These are phyloP conservation scores for Paramormyrops kingsleyae DNA, from an alignment of 2,113 vertebrate genomes.

Conservation along the genomic window DNA sequence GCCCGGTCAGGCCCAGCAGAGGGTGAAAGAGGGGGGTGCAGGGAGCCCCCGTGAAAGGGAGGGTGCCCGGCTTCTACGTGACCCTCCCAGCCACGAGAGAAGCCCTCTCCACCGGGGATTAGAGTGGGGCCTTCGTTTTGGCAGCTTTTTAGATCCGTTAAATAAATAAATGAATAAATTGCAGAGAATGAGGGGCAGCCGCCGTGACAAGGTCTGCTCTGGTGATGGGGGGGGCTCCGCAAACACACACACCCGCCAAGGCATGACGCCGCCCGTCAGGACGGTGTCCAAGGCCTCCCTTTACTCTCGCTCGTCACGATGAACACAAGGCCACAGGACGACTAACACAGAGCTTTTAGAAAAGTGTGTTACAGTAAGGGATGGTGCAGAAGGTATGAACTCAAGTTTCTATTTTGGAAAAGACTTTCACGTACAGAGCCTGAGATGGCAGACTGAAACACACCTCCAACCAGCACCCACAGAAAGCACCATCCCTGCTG, in stretches of 20 bases:
- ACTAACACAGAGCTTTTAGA: background rate
- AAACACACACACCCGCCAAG: background rate
- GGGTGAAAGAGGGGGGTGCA: slow-evolving; percentile 21
- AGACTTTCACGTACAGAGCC: background rate
- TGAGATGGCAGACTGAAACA: background rate
- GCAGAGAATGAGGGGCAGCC: background rate
- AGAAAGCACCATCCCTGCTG: background rate
- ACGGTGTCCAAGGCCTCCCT: background rate
- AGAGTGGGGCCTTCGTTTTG: slow-evolving; percentile 57
- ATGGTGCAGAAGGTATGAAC: background rate
- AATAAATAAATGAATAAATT: slow-evolving; percentile 38
- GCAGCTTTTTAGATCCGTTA: slow-evolving; percentile 69
- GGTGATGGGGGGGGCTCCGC: background rate
- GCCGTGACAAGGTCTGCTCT: background rate
- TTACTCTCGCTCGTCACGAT: background rate
- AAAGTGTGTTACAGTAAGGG: background rate
- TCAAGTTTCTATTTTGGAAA: background rate
- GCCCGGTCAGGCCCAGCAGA: background rate
- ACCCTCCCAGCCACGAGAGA: background rate
- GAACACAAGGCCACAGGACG: background rate
- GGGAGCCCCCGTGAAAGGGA: slow-evolving; percentile 63
- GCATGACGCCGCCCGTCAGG: background rate
- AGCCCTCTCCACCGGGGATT: slow-evolving; percentile 54
- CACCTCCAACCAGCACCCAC: background rate
- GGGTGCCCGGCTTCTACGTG: slow-evolving; percentile 41